Base-by-base conservation (phyloP, 2,113 vertebrate species). In the western clawed frog (Xenopus tropicalis) region DNA sequence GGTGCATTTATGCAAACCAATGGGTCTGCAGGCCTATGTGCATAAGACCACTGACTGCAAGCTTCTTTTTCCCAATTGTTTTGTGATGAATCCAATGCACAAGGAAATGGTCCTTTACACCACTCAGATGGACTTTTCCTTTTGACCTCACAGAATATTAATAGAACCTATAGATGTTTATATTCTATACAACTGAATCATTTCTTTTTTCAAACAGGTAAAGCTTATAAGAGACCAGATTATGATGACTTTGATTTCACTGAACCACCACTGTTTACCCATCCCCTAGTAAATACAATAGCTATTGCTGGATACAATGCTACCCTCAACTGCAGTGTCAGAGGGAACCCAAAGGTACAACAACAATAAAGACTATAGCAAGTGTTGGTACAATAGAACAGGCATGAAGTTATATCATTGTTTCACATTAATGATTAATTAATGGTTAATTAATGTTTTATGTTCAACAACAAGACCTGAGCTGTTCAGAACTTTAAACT, bases 251-350 rank as follows among this genome's bases (percentile, higher is more conserved):
- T 91, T 4, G 88, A 98, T 85, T 98, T 96, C 88, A 93, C 84
- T 0, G 96, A 99, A 82, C 80, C 92, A 0, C 96, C 97, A 0
- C 84, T 90, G 77, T 98, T 98, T 82, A 98, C 97, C 0, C 97
- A 99, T 81, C 95, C 96, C 5, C 86, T 98, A 76, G 85, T 96
- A 74, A 93, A 97, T 85, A 98, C 94, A 0, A 93, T 90, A 5
- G 96, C 96, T 0, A 73, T 98, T 0, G 94, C 96, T 14, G 97
- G 97, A 24, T 98, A 98, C 87, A 99, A 98, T 0, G 79, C 96
- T 29, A 94, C 95, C 37, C 89, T 99, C 69, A 98, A 98, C 89
- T 99, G 97, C 86, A 98, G 96, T 0, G 93, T 99, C 25, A 90
- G 97, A 25, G 97, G 95, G 76, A 96, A 98, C 74, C 97, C 97